Evolutionary conservation across 2,888 invertebrate species (phyloP), one percentile per base, ranked within the genome.

Genomic region (Brachyopa scutellaris): DNA sequence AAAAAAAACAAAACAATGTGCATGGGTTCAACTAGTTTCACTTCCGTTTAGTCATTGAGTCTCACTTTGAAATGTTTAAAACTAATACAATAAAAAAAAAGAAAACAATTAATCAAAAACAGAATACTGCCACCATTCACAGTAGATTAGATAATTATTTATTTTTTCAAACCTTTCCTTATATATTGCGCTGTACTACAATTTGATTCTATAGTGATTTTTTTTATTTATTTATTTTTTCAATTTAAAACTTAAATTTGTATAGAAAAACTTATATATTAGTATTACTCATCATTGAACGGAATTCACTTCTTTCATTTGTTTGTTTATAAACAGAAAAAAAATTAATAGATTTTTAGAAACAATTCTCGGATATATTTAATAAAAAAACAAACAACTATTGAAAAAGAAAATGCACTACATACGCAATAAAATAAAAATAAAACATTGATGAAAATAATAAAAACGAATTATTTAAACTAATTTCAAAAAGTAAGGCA

Each of bases 111-210:
- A 61, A 31, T 19, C 9, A 29, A 42, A 49, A 57, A 64, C 73
- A 66, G 33, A 66, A 64, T 38, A 74, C 73, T 74, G 73, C 73
- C 73, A 74, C 73, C 49, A 74, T 49, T 57, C 49, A 49, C 36
- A 53, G 53, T 74, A 74, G 64, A 73, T 19, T 55, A 64, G 55
- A 29, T 47, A 55, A 66, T 17, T 73, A 2, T 55, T 45, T 36
- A 0, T 23, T 17, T 2, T 5, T 33, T 33, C n/a, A n/a, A n/a
- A n/a, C n/a, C n/a, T 53, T 36, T 26, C 1, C 13, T 47, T 47
- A 53, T 29, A n/a, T 26, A 36, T 17, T 47, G 49, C 33, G 40
- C 40, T 19, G 11, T 19, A 38, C 11, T 51, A 40, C 11, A 31
- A 45, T 23, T 36, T 9, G 11, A 0, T 38, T 11, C n/a, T n/a